Percentiles rank a stretch among this genome's conserved stretches.
Conservation (phyloP, 2,797 vertebrate species). For the Sternarchorhynchus goeldii region DNA sequence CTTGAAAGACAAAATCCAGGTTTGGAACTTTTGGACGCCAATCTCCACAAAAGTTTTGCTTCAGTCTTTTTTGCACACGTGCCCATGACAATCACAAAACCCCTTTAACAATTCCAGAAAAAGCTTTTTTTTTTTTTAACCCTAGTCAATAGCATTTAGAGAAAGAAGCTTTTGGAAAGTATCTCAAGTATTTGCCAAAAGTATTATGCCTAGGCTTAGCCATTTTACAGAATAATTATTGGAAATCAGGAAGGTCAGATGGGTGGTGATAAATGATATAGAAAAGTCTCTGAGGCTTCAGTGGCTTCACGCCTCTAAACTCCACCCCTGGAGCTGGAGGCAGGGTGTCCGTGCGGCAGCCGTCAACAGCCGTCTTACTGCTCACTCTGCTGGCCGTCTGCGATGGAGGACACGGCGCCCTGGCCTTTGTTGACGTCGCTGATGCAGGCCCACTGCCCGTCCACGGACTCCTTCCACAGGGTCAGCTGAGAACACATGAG, state of each 20-base stretch:
- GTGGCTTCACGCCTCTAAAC: too few species aligned
- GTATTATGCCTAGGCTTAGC: background rate
- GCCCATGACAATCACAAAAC: background rate
- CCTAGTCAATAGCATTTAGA: constrained; percentile 8
- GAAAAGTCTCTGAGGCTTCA: constrained; percentile 42
- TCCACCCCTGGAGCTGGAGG: background rate
- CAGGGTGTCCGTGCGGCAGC: background rate
- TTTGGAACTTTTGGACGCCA: background rate
- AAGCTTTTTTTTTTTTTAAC: background rate
- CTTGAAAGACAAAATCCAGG: constrained; percentile 3
- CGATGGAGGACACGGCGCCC: constrained; percentile 84
- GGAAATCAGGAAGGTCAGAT: background rate
- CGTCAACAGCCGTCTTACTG: constrained; percentile 76
- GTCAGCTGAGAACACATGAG: constrained; percentile 82
- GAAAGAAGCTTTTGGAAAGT: background rate
- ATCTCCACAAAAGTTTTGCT: background rate
- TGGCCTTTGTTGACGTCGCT: constrained; percentile 98
- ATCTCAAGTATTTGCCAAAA: constrained; percentile 2
- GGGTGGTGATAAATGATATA: background rate
- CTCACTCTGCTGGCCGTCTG: constrained; percentile 92
- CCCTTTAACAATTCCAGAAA: background rate
- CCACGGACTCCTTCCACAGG: constrained; percentile 95
- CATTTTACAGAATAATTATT: background rate
- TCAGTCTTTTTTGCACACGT: constrained; percentile 16
- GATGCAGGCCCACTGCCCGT: constrained; percentile 94